These are phyloP conservation scores for Oscheius sp. DNA, from an alignment of 2,888 invertebrate species.

Conservation along the genomic window DNA sequence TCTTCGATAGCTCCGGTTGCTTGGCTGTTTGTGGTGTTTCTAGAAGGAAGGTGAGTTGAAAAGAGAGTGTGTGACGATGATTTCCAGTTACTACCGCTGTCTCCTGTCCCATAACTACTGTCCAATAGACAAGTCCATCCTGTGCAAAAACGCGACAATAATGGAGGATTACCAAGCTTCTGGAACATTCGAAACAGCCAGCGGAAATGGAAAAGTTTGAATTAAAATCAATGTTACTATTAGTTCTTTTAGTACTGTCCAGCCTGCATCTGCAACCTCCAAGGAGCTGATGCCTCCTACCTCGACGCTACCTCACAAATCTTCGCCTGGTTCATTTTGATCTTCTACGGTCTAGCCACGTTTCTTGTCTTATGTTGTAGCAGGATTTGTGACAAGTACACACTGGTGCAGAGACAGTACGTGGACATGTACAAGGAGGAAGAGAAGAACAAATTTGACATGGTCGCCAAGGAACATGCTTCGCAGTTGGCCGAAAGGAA, in stretches of 20 bases:
- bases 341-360: slow-evolving; percentile 52
- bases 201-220: slow-evolving; percentile 50
- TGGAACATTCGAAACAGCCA: slow-evolving; percentile 44
- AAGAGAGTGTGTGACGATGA: not conserved
- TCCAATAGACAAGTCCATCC: slow-evolving; percentile 40
- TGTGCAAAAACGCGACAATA: slow-evolving; percentile 56
- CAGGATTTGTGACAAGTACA: slow-evolving; percentile 69
- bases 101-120: slow-evolving; percentile 61
- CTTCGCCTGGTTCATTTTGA: slow-evolving; percentile 61
- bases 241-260: slow-evolving; percentile 60
- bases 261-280: slow-evolving; percentile 60
- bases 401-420: slow-evolving; percentile 64
- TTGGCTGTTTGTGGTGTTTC: slow-evolving; percentile 68
- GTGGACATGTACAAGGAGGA: slow-evolving; percentile 65
- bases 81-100: slow-evolving; percentile 61
- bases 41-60: slow-evolving; percentile 60
- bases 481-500: slow-evolving; percentile 60
- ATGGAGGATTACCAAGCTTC: slow-evolving; percentile 41
- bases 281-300: slow-evolving; percentile 48
- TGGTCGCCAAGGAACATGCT: slow-evolving; percentile 63
- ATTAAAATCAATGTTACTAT: not conserved
- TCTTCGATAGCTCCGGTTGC: slow-evolving; percentile 64
- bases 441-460: slow-evolving; percentile 64
- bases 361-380: slow-evolving; percentile 59
- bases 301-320: slow-evolving; percentile 66